Conservation (phyloP, 64 coral and sea anemone genomes). For the Montipora capricornis region DNA sequence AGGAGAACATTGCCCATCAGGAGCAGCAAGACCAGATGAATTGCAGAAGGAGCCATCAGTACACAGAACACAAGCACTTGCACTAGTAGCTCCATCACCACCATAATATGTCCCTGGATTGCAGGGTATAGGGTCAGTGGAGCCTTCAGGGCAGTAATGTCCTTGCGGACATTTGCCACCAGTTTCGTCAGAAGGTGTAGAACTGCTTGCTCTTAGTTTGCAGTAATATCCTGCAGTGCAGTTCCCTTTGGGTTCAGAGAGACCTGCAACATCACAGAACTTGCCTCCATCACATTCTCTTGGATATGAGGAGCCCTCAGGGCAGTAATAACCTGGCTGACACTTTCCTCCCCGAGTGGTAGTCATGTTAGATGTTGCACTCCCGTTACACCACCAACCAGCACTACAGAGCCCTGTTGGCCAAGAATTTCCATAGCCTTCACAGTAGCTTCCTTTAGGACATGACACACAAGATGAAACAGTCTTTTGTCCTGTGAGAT, state of each 20-base stretch:
- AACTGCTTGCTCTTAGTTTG: constrained; percentile 66
- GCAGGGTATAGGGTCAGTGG: constrained; percentile 73
- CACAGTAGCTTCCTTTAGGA: constrained; percentile 86
- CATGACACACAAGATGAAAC: constrained; percentile 79
- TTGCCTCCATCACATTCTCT: constrained; percentile 90
- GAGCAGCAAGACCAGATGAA: constrained; percentile 78
- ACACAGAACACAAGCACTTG: constrained; percentile 78
- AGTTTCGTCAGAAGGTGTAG: constrained; percentile 81
- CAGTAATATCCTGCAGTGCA: constrained; percentile 92
- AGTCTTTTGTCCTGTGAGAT: constrained; percentile 74
- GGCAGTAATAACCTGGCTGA: constrained; percentile 88
- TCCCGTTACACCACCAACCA: constrained; percentile 96
- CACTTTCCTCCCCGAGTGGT: constrained; percentile 89
- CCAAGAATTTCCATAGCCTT: constrained; percentile 83
- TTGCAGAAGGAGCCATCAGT: constrained; percentile 88
- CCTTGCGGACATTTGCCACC: constrained; percentile 86
- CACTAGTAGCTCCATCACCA: constrained; percentile 65
- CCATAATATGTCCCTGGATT: constrained; percentile 85
- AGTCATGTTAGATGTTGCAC: constrained; percentile 84
- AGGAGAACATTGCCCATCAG: constrained; percentile 79
- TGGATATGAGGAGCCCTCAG: constrained; percentile 67
- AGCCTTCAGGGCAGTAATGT: constrained; percentile 85
- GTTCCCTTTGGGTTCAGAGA: constrained; percentile 77
- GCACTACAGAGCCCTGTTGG: constrained; percentile 91
- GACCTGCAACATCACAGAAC: constrained; percentile 78